phyloP scores from a whole-genome alignment of 1,140 invertebrate genomes.

The Eufriesea mexicana region DNA sequence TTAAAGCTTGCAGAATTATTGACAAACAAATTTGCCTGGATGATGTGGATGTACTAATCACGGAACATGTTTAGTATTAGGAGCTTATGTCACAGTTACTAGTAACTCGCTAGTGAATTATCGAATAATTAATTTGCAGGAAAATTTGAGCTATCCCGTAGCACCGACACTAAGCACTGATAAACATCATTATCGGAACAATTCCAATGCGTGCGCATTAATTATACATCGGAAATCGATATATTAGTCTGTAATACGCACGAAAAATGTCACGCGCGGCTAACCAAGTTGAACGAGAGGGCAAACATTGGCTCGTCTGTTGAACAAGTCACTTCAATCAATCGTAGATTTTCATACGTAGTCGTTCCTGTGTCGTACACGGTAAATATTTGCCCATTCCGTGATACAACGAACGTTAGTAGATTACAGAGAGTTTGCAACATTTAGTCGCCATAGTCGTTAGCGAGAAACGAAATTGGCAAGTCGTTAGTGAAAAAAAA shows the following conservation, averaged over 20 bases:
- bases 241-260: slow-evolving; percentile 1
- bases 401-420: not conserved
- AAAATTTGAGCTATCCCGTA: not conserved
- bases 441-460: not conserved
- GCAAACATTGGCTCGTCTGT: slow-evolving; percentile 6
- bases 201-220: not conserved
- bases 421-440: slow-evolving; percentile 7
- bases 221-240: slow-evolving; percentile 18
- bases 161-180: not conserved
- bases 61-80: not conserved
- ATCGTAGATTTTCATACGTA: slow-evolving; percentile 23
- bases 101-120: not conserved
- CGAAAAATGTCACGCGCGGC: slow-evolving; percentile 9
- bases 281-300: not conserved
- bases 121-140: not conserved
- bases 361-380: not conserved
- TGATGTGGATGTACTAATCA: not conserved
- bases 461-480: not conserved
- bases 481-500: slow-evolving; percentile 7
- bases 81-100: too few relatives aligned
- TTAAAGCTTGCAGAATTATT: too few relatives aligned
- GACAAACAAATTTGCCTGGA: not conserved
- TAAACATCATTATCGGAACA: not conserved
- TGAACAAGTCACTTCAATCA: slow-evolving; percentile 34
- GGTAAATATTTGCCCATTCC: slow-evolving; percentile 8